Conservation (phyloP, 2,113 vertebrate species). For the Erythrolamprus reginae region DNA sequence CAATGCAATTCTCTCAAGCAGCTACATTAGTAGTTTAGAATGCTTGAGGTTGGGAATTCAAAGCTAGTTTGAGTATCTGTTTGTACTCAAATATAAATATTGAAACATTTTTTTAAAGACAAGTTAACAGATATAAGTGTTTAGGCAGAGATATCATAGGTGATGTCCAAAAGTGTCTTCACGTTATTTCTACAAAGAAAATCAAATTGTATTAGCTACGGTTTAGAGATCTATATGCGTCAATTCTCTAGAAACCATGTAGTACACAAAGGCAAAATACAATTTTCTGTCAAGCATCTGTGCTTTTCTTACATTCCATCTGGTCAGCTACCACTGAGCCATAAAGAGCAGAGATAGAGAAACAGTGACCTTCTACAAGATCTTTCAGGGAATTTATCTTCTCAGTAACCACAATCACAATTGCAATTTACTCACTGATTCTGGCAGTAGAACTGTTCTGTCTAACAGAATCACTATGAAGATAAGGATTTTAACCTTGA, state of each 20-base stretch:
- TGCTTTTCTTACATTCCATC: background rate
- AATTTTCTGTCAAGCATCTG: background rate
- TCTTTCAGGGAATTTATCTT: background rate
- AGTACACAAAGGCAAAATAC: background rate
- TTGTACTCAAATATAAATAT: background rate
- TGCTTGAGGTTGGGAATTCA: background rate
- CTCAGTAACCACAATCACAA: background rate
- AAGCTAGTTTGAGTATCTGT: background rate
- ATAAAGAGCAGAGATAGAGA: background rate
- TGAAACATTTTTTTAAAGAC: background rate
- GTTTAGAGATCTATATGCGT: too few relatives aligned
- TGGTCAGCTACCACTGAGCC: background rate
- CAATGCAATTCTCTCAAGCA: background rate
- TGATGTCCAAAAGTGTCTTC: background rate
- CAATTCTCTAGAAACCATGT: background rate
- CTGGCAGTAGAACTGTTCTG: background rate
- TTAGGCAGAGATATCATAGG: background rate
- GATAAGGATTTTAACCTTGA: background rate
- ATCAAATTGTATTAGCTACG: background rate
- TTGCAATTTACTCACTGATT: background rate
- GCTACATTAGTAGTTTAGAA: background rate
- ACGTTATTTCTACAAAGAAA: background rate
- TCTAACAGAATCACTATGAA: background rate
- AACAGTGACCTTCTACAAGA: background rate
- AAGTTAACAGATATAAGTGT: background rate